Evolutionary conservation across 2,113 vertebrate species (phyloP), one percentile per base, ranked within the genome.

Genomic region (Raja brachyura): DNA sequence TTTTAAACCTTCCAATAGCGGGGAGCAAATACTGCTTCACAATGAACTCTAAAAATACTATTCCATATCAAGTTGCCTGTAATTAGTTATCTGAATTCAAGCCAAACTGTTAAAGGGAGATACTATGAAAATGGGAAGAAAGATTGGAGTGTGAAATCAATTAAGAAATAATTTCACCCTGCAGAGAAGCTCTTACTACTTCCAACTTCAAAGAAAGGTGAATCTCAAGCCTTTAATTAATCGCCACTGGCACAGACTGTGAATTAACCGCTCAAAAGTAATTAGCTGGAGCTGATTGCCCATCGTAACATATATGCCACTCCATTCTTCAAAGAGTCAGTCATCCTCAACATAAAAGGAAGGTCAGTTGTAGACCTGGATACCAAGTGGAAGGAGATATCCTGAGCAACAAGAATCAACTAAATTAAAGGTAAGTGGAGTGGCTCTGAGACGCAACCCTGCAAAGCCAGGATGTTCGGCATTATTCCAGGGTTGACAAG

Each of bases 211-310:
- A 88, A 63, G 59, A 66, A 61, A 88, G 61, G 83, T 18, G 59
- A n/a, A 66, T 59, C 81, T 88, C 83, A 88, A 88, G 39, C 28
- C 59, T 61, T 63, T 63, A 88, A 88, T 88, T 88, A 88, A 88
- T 88, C 59, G 16, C 9, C 59, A 88, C 61, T 7, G 83, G 63
- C 13, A 66, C 83, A 63, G 83, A 88, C 59, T 88, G 83, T 88
- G 83, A 88, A 88, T 88, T 61, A 88, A 59, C 83, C n/a, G 59
- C 59, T 31, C 59, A 7, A 88, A 88, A n/a, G 56, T 88, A 88
- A 88, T 88, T 88, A 88, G 83, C 83, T 63, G 2, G 83, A 88
- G 28, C 59, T n/a, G 31, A 31, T 88, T 11, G 59, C 63, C 83
- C 31, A 61, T n/a, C 28, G 28, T n/a, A 14, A n/a, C 56, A 11